Percentiles rank a stretch among this genome's conserved stretches.
phyloP scores from a whole-genome alignment of 2,888 invertebrate genomes.

The Tolmerus cingulatus region DNA sequence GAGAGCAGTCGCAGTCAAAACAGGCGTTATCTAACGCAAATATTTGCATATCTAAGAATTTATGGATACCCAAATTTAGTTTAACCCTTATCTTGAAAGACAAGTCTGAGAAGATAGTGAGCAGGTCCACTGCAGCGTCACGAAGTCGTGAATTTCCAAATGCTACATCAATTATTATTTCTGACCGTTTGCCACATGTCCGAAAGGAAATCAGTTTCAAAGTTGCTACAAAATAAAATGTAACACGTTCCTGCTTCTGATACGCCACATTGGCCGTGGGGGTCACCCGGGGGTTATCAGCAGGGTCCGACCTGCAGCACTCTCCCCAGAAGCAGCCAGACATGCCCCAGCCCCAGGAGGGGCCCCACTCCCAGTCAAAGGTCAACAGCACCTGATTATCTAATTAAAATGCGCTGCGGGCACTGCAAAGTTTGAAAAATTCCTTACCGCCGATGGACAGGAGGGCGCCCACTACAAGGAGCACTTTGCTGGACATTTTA shows the following conservation, averaged over 20 bases:
- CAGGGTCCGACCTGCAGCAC: neutral
- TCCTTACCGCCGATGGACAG: conserved; percentile 1
- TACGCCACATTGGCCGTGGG: neutral
- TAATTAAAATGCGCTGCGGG: neutral
- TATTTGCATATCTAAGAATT: neutral
- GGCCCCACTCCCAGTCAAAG: neutral
- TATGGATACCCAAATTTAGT: neutral
- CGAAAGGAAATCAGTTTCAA: neutral
- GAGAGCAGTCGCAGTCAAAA: neutral
- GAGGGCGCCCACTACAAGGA: neutral
- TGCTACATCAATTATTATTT: neutral
- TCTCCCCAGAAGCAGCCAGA: neutral
- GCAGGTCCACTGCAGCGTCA: neutral
- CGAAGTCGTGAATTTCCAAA: neutral
- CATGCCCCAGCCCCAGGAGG: neutral
- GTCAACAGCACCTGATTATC: neutral
- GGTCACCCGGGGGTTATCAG: neutral
- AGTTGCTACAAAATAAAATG: neutral
- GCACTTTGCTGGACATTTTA: neutral
- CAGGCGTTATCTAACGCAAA: neutral
- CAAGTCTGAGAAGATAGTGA: neutral
- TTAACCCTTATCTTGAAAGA: neutral
- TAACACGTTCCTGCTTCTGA: neutral
- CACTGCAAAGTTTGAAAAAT: neutral
- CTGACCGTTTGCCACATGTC: neutral